Base-by-base conservation (phyloP, 1,140 invertebrate genomes). In the Archegozetes longisetosus region DNA sequence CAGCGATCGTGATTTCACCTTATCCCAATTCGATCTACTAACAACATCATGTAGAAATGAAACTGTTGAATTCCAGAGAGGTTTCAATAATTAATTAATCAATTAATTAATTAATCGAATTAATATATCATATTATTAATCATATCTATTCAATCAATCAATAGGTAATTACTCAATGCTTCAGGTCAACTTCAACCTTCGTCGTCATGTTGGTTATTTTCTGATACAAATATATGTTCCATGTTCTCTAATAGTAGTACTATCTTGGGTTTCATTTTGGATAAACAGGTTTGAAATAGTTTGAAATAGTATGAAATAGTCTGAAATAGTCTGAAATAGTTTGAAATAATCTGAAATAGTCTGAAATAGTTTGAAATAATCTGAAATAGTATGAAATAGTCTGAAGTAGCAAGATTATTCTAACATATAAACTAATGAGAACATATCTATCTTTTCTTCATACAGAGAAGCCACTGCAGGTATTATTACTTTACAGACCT, bases 221-320 rank as follows among this genome's bases (percentile, higher is more conserved):
- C 62, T 78, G 13, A 72, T 78, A 27, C 75, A 78, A 66, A 75
- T 77, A 48, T 78, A 77, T 62, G 68, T 78, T 6, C 76, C 76
- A 2, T 77, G 75, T 57, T 65, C 61, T 28, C 55, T 66, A 2
- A 66, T 66, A 29, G 77, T 78, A 9, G 70, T 75, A 17, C 67
- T 78, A 1, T 78, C 76, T 1, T 79, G 77, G 77, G 75, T 80
- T 1, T 74, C 75, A 3, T 79, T 80, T 62, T 80, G 75, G 75
- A 70, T 73, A 25, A 73, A 72, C 61, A 54, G 71, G 56, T 71
- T 72, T 63, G 67, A 70, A 50, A 70, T 70, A 50, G 67, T 66
- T 3, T 12, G 13, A 9, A n/a, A n/a, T n/a, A n/a, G n/a, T n/a
- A n/a, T n/a, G n/a, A n/a, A n/a, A n/a, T n/a, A n/a, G n/a, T n/a